Base-by-base conservation (phyloP, 2,888 invertebrate genomes). In the Drosophila villosipedis region DNA sequence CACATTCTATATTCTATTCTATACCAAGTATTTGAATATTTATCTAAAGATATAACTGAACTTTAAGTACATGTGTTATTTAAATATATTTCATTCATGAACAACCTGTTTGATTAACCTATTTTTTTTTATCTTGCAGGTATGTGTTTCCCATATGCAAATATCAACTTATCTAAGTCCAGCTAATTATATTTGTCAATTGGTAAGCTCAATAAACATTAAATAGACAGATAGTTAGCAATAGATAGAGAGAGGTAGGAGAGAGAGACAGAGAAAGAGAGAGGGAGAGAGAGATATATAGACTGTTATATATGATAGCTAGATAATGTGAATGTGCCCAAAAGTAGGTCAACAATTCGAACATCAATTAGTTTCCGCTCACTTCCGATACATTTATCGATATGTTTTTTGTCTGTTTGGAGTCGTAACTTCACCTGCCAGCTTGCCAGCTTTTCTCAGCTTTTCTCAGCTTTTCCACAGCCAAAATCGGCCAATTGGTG, bases 41-140 rank as follows among this genome's bases (percentile, higher is more conserved):
- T 54, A 54, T 25, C 28, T 10, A 19, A 50, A 5, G 50, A 16
- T 37, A 10, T 37, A 16, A 19, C 10, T 30, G 19, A 25, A 28
- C 28, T 19, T 6, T 12, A 28, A 55, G 19, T n/a, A 25, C 2
- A n/a, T 41, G n/a, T 41, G 1, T 43, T 3, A 22, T 25, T 33
- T 9, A 25, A 2, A 7, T 64, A 25, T 64, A 61, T 58, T 65
- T 39, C 25, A 57, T 57, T 53, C 14, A 63, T 50, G 58, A 75
- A 53, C 47, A 75, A 53, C 19, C 9, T 43, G 30, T 77, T 67
- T 78, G 31, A 81, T 75, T 68, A 52, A 50, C 52, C 66, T 10
- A 10, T 31, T 66, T 49, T 59, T 71, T 68, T 74, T 69, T 78
- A 68, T 78, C 75, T 77, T 79, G 2, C 71, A 81, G 81, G 81